Conservation (phyloP, 2,113 vertebrate genomes). For the Hiodon tergisus region DNA sequence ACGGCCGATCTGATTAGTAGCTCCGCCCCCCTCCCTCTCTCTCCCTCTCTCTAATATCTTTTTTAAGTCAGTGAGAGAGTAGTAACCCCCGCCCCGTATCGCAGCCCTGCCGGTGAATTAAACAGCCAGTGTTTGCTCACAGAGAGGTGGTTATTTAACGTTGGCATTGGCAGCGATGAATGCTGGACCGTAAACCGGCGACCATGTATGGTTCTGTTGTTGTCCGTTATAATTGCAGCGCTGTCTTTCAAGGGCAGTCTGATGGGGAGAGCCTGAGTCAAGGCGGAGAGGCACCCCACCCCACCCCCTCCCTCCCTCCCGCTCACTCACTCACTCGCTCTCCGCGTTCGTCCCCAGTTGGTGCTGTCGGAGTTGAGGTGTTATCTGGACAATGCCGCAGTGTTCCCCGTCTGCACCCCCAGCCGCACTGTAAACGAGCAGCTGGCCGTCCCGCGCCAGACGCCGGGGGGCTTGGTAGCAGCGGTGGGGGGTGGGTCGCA, state of each 20-base stretch:
- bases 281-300: not conserved
- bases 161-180: not conserved
- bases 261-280: not conserved
- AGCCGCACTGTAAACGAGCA: not conserved
- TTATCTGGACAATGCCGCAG: not conserved
- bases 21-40: not conserved
- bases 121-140: not conserved
- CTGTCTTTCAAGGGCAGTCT: not conserved
- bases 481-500: not conserved
- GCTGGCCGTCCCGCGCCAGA: not conserved
- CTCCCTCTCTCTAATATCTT: too few relatives aligned
- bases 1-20: slow-evolving; percentile 2
- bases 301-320: not conserved
- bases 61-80: too few relatives aligned
- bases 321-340: not conserved
- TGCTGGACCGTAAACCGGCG: not conserved
- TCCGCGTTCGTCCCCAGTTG: not conserved
- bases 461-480: too few relatives aligned
- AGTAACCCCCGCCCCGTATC: not conserved
- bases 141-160: slow-evolving; percentile 1
- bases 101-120: not conserved
- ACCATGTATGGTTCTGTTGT: slow-evolving; percentile 1
- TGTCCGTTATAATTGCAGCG: not conserved
- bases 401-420: slow-evolving; percentile 1
- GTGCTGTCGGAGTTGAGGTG: not conserved